Base-by-base conservation (phyloP, 2,113 vertebrate species). In the Mus spicilegus region DNA sequence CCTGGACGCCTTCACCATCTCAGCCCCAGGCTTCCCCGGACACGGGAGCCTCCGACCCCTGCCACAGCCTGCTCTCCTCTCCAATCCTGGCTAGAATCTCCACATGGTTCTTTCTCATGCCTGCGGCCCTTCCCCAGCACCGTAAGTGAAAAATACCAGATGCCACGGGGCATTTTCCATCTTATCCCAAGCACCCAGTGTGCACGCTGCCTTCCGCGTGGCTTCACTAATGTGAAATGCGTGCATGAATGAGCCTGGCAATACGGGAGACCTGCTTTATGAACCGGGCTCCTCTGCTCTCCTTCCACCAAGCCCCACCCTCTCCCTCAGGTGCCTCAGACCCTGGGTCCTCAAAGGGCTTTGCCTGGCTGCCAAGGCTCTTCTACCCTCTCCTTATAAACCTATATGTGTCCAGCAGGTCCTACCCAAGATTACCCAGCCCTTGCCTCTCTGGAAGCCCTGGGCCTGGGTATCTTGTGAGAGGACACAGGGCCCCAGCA, bases 401-500 rank as follows among this genome's bases (percentile, higher is more conserved):
- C 10, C 54, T 14, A 20, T n/a, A 58, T 10, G 30, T 39, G 20
- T 61, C 33, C 7, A 1, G 4, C 17, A 19, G 75, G 42, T 46
- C 30, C 26, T 3, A 14, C 5, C 46, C 51, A 3, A 1, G 5
- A n/a, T 12, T 0, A 3, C 28, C 73, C 36, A 36, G 85, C 13
- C 28, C 56, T 28, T 46, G 0, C 28, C n/a, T 54, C 19, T 33
- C 69, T 70, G 5, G 26, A 14, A 24, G 51, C 73, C 72, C n/a
- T 80, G 10, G 0, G 9, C 46, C 39, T 0, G 3, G 9, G 24
- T 9, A 3, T 49, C 5, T 16, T 28, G 30, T 19, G 5, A 91
- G 33, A 24, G 3, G 0, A 2, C 2, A 0, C 33, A 1, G 26
- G 33, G 3, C 51, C 58, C 49, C 80, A 39, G 19, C 22, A 56